Evolutionary conservation across 2,888 invertebrate genomes (phyloP), one percentile per base, ranked within the genome.

Genomic region (Hyppa rectilinea): DNA sequence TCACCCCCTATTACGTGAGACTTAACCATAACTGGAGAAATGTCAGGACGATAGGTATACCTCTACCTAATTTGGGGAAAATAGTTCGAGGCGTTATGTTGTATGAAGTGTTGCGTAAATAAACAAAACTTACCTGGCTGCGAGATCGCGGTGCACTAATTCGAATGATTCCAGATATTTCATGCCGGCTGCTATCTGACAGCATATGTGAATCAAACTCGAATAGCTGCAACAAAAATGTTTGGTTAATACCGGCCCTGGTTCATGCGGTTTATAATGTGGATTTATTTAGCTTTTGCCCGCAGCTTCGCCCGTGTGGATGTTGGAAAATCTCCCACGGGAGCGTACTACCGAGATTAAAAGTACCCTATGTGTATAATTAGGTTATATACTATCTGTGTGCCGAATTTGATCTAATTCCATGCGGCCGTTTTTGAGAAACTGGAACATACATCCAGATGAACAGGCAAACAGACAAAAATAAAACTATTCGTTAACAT

Each of bases 131-230:
- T 96, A 98, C 98, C 98, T 97, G 64, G 98, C 98, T 70, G 98
- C 98, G 84, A 99, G 96, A 94, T 99, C 99, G 83, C 99, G 97
- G 94, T 99, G 99, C 64, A 98, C 98, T 94, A 99, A 97, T 91
- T 98, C 98, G 92, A 98, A 96, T 58, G 98, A 97, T 94, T 99
- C 99, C 92, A 99, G 96, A 93, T 98, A 99, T 91, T 98, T 98
- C 98, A 99, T 99, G 82, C 99, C 99, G 64, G 98, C 98, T 77
- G 99, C 98, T 87, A 99, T 97, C 96, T 99, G 98, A 69, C 97
- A 97, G 86, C 98, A 97, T 92, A 99, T 97, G 96, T 97, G 98
- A 85, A 98, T 97, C 91, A 98, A 96, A 93, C 97, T 97, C 87
- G 97, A 98, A 92, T 98, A 98, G 91, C 98, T 98, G 96, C 9